Evolutionary conservation across 1,140 invertebrate species (phyloP), one percentile per base, ranked within the genome.

Genomic region (Ostrea edulis): DNA sequence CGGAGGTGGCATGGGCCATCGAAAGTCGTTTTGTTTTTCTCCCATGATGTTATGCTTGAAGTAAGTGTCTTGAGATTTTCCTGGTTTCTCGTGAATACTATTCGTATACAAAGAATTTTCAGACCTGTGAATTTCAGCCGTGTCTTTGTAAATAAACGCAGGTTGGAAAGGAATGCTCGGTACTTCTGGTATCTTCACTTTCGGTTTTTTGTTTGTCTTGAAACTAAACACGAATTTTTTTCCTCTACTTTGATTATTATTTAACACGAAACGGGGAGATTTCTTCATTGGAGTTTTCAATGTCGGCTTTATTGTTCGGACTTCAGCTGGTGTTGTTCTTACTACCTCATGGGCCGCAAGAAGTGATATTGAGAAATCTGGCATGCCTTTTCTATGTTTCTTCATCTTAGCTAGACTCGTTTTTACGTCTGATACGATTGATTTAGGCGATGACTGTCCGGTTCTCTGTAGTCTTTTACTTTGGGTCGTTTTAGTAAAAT

Each of bases 351-450:
- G 68, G 14, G 68, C 68, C 14, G 68, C 68, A 8, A 77, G 25
- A 77, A 77, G 68, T 77, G 68, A 77, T 29, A 77, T 77, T 29
- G 68, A 77, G 29, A 77, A 77, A 77, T 77, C 68, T 12, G 68
- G 35, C 68, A 29, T 22, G 0, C 68, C 29, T 29, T 35, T 77
- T 14, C 29, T 25, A 8, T 35, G 68, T 35, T 77, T 71, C 65
- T 71, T 77, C 29, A 77, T 11, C 7, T 35, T 77, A 0, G 8
- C 9, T 77, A 35, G 22, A 29, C 29, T 11, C 14, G 25, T 25
- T 29, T 77, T 77, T 35, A 35, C 25, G 8, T 77, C 29, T 0
- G 25, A 77, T 29, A 25, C 3, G 8, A 11, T 77, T 77, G 17
- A 14, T 35, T 25, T 44, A 14, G 25, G 22, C 29, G 25, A 29